These are phyloP conservation scores for Blera fallax DNA, from an alignment of 2,888 invertebrate genomes.

Conservation along the genomic window DNA sequence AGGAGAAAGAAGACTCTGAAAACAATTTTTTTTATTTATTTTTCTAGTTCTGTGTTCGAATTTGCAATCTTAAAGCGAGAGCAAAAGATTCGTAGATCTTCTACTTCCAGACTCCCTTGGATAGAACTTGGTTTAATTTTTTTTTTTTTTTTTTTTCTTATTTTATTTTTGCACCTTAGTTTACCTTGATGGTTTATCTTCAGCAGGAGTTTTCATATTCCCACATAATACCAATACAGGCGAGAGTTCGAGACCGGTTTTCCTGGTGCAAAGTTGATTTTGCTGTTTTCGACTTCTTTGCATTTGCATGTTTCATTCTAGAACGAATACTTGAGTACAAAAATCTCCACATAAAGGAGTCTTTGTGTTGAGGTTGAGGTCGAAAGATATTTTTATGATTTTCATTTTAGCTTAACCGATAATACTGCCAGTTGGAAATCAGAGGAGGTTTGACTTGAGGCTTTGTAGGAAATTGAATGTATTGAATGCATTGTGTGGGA, in stretches of 20 bases:
- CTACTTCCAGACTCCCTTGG: constrained; percentile 11
- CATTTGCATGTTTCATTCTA: constrained; percentile 31
- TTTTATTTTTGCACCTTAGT: constrained; percentile 1
- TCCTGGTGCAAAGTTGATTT: constrained; percentile 44
- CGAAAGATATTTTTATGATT: constrained; percentile 4
- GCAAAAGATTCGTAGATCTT: constrained; percentile 19
- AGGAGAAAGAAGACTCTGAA: constrained; percentile 17
- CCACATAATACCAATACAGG: constrained; percentile 18
- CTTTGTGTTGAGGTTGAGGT: constrained; percentile 38
- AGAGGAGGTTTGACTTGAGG: constrained; percentile 2
- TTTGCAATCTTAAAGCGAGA: constrained; percentile 27
- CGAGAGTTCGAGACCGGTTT: constrained; percentile 52
- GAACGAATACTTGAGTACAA: constrained; percentile 26
- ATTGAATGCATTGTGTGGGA: constrained; percentile 2
- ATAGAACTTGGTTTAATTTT: constrained; percentile 2
- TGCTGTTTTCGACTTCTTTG: constrained; percentile 53
- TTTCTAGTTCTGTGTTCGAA: constrained; percentile 18
- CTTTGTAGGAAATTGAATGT: constrained; percentile 4
- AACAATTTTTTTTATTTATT: constrained; percentile 7
- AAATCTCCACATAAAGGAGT: constrained; percentile 37
- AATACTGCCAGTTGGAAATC: neutral
- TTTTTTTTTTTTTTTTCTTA: neutral
- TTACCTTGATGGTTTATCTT: constrained; percentile 1
- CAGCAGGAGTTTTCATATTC: constrained; percentile 32
- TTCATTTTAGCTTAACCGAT: neutral